Evolutionary conservation across 2,888 invertebrate species (phyloP), one percentile per base, ranked within the genome.

Genomic region (Aphrophora alni): DNA sequence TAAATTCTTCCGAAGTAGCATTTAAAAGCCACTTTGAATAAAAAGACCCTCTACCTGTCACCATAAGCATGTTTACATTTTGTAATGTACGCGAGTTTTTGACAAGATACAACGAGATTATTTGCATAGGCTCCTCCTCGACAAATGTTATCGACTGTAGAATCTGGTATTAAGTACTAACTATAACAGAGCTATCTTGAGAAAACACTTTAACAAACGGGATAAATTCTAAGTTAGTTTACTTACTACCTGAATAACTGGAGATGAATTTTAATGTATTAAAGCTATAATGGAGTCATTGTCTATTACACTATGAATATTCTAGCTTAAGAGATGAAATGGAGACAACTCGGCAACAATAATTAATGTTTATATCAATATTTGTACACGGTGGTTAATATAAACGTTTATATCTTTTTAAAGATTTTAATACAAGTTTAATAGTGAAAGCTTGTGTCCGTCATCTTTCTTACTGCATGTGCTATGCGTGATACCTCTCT

Each of bases 71-170:
- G 59, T 59, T 59, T 59, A 59, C 59, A 59, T 21, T n/a, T 21
- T 59, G 59, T 59, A 59, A 59, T 59, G 59, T 59, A 59, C 59
- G 21, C 21, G 21, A 21, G 59, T 21, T 59, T 59, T 59, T 59
- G 59, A 21, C 59, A 59, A 59, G 59, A 59, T 59, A 59, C 59
- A 59, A 59, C 59, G 44, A 44, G 59, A 59, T 59, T 59, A 59
- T 59, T 59, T 59, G 59, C 59, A 59, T 59, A 59, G 21, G 59
- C 59, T 59, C 59, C 59, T n/a, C 44, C 59, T 14, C 21, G 59
- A 59, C 59, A 59, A 59, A 59, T 59, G 59, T 59, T 59, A 59
- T 59, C 59, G 59, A 59, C 59, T 59, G 21, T 8, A 59, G 59
- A 59, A 59, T 59, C 59, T 59, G 21, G 59, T 7, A 59, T 59